Base-by-base conservation (phyloP, 2,888 invertebrate genomes). In the Drosophila atripex region DNA sequence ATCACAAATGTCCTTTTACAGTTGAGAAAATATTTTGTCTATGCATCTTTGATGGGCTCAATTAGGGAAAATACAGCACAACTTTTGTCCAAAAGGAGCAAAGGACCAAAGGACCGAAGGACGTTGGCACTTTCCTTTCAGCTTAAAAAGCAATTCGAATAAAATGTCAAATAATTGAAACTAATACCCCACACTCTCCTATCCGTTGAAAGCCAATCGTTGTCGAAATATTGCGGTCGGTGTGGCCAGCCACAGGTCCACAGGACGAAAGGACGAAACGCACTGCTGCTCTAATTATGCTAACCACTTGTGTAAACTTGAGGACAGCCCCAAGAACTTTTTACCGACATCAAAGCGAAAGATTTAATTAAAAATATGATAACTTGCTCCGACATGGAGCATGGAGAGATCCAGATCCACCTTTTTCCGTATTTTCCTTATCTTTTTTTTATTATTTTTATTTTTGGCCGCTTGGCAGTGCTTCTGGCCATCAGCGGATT, bases 291-390 rank as follows among this genome's bases (percentile, higher is more conserved):
- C 60, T 69, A 59, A 69, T 70, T 69, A 69, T 52, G 59, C 71
- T 50, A 59, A 53, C 69, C 71, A 59, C 71, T 60, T 71, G 71
- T 38, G 47, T 60, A 56, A 69, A 50, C 71, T 59, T 49, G 35
- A 12, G 38, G 32, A 47, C 38, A 51, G 41, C 41, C 30, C 28
- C 28, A 25, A 38, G 39, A 35, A 38, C 12, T 38, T 35, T 30
- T 41, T 18, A 28, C 45, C 35, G 59, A 80, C 80, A 80, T 86
- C 82, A 82, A 86, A 86, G 85, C 71, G 18, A 76, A 59, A 80
- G 57, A 83, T 86, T 83, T 86, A 83, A 86, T 83, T 83, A 83
- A 83, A 84, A 83, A 84, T 66, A 70, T 80, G 78, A 84, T 86
- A 84, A 78, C 71, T 83, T 79, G 74, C 45, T 70, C 73, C 47